phyloP scores from a whole-genome alignment of 2,113 vertebrate genomes.

The Catharus bicknelli region DNA sequence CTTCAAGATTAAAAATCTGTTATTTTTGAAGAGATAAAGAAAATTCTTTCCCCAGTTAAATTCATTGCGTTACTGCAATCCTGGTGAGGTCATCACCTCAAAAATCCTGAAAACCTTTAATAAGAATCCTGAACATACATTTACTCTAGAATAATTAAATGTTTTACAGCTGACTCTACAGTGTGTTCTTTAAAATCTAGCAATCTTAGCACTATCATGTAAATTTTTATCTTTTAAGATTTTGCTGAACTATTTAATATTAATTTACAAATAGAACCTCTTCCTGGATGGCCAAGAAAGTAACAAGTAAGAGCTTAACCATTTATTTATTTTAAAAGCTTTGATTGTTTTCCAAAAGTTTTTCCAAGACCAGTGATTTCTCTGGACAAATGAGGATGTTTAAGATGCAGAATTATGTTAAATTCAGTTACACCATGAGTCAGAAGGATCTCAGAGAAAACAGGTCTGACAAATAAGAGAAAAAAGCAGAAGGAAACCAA shows the following conservation, averaged over 20 bases:
- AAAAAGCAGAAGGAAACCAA: not conserved
- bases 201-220: not conserved
- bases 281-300: not conserved
- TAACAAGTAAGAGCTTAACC: not conserved
- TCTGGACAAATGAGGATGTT: not conserved
- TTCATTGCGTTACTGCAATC: not conserved
- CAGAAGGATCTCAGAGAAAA: not conserved
- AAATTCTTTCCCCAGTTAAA: slow-evolving; percentile 13
- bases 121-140: not conserved
- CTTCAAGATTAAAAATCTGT: slow-evolving; percentile 15
- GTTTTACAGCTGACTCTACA: not conserved
- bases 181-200: not conserved
- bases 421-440: not conserved
- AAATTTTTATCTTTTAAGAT: not conserved
- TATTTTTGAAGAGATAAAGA: not conserved
- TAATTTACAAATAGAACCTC: not conserved
- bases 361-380: not conserved
- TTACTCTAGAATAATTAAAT: not conserved
- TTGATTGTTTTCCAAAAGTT: not conserved
- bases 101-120: not conserved
- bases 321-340: not conserved
- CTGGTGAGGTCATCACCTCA: not conserved
- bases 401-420: not conserved
- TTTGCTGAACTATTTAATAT: not conserved
- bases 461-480: not conserved